Evolutionary conservation across 2,888 invertebrate genomes (phyloP).

Genomic region (Nymphalis c-album): DNA sequence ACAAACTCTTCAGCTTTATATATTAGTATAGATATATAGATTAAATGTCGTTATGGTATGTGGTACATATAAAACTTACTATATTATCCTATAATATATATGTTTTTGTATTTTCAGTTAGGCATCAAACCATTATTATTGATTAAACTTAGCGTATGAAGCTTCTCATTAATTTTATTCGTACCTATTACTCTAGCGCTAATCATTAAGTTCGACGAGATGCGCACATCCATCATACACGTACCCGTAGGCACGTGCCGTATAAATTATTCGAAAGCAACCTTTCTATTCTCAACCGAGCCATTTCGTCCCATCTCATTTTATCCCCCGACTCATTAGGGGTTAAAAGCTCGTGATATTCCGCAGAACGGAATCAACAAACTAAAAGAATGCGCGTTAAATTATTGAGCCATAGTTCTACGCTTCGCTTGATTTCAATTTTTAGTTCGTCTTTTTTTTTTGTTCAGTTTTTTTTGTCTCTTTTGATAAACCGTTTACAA

Average conservation of each 20-base stretch:
- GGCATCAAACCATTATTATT: neutral
- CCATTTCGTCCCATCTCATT: conserved; percentile 33
- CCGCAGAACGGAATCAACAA: conserved; percentile 23
- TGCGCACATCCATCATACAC: conserved; percentile 15
- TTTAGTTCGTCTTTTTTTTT: neutral
- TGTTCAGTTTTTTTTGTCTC: too few species aligned
- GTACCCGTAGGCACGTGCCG: conserved; percentile 21
- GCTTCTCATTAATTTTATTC: conserved; percentile 8
- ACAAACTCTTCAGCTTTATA: too few species aligned
- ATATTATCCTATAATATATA: too few species aligned
- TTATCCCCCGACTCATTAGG: conserved; percentile 35
- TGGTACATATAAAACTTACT: too few species aligned
- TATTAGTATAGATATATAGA: too few species aligned
- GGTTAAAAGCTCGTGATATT: conserved; percentile 33
- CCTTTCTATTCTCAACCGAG: conserved; percentile 31
- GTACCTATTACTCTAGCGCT: conserved; percentile 5
- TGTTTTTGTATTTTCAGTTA: too few species aligned
- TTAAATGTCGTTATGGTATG: too few species aligned
- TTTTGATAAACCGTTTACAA: too few species aligned
- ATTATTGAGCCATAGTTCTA: conserved; percentile 11
- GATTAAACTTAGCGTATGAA: neutral
- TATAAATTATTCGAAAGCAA: conserved; percentile 38
- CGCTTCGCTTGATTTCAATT: conserved; percentile 11
- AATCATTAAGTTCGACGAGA: neutral
- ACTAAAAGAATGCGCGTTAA: conserved; percentile 15